These are phyloP conservation scores for Caenorhabditis sp. DNA, from an alignment of 2,888 invertebrate genomes.

Conservation along the genomic window DNA sequence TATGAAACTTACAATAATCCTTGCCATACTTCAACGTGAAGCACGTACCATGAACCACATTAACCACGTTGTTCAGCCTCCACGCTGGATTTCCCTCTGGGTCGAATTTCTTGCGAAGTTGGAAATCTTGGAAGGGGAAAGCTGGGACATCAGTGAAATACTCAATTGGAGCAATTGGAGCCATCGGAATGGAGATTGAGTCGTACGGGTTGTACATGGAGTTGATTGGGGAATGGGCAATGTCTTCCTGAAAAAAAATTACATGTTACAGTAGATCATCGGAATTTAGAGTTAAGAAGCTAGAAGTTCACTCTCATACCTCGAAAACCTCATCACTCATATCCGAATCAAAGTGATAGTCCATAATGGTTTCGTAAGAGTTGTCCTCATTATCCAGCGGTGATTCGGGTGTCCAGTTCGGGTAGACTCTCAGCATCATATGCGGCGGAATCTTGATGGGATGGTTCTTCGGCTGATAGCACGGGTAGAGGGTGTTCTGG, in stretches of 20 bases:
- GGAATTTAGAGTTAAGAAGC: conserved; percentile 21
- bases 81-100: conserved; percentile 43
- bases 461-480: conserved; percentile 20
- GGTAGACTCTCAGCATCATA: conserved; percentile 15
- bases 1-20: conserved; percentile 46
- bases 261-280: too few relatives aligned
- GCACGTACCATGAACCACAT: conserved; percentile 13
- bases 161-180: conserved; percentile 43
- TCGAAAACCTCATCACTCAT: conserved; percentile 57
- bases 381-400: conserved; percentile 23
- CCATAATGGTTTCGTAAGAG: conserved; percentile 51
- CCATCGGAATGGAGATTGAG: conserved; percentile 16
- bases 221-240: conserved; percentile 11
- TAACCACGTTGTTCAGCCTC: conserved; percentile 38
- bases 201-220: conserved; percentile 10
- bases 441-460: conserved; percentile 15
- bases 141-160: conserved; percentile 33
- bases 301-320: conserved; percentile 38
- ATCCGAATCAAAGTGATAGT: conserved; percentile 34
- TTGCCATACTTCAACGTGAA: conserved; percentile 37
- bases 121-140: conserved; percentile 39
- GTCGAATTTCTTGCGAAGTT: conserved; percentile 21
- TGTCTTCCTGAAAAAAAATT: conserved; percentile 24
- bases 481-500: conserved; percentile 48
- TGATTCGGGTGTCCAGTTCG: neutral